A percentile compares a stretch with the other conserved stretches of the same genome.
Evolutionary conservation across 2,888 invertebrate genomes (phyloP).

Genomic region (Druceiella hillmani): DNA sequence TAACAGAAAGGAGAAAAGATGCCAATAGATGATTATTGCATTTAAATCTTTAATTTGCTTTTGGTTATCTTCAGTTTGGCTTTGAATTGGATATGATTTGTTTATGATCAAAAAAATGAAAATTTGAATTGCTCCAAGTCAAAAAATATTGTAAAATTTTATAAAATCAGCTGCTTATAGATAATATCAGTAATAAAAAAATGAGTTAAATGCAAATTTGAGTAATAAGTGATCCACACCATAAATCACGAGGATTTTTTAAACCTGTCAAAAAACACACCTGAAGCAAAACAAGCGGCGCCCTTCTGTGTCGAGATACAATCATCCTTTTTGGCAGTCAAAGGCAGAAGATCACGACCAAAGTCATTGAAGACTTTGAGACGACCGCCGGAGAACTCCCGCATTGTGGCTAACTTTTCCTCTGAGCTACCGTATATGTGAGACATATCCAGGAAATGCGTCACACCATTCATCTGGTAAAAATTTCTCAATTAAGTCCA

Average conservation of each 20-base stretch:
- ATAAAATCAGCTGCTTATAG: too few species aligned
- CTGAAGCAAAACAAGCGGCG: conserved; percentile 64
- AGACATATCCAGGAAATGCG: conserved; percentile 69
- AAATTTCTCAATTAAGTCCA: conserved; percentile 3
- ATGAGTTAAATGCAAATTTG: too few species aligned
- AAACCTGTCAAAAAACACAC: conserved; percentile 37
- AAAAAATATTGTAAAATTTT: too few species aligned
- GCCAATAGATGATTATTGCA: conserved; percentile 1
- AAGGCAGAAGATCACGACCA: conserved; percentile 61
- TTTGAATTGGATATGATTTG: too few species aligned
- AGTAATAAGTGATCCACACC: too few species aligned
- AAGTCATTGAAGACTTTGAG: conserved; percentile 61
- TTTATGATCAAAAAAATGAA: too few species aligned
- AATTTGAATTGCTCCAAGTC: too few species aligned
- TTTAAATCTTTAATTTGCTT: too few species aligned
- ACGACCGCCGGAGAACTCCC: conserved; percentile 56
- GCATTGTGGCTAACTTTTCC: conserved; percentile 50
- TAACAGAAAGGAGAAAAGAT: not conserved
- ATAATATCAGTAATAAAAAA: too few species aligned
- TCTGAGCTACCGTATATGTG: conserved; percentile 66
- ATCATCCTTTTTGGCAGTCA: conserved; percentile 55
- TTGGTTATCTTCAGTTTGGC: too few species aligned
- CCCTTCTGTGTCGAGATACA: conserved; percentile 57
- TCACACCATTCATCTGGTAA: conserved; percentile 65
- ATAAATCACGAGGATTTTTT: too few species aligned